phyloP scores from a whole-genome alignment of 2,797 vertebrate genomes.

The Amphiprion clarkii region DNA sequence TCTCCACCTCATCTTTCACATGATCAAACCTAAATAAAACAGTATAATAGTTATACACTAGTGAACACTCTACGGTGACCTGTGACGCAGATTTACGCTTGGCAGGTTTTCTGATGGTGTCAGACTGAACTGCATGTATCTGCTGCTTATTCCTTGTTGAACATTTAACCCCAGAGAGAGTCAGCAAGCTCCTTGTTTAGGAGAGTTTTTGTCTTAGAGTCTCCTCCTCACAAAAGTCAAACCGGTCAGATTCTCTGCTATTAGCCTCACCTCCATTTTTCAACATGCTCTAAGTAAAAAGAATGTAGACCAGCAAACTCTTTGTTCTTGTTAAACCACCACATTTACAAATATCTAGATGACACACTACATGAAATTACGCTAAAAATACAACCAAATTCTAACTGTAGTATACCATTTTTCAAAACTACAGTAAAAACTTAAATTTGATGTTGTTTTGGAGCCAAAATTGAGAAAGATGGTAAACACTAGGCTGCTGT shows the following conservation, averaged over 20 bases:
- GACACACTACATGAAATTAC: background rate
- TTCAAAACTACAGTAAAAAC: no score
- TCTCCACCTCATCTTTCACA: background rate
- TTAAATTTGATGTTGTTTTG: no score
- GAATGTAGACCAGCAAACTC: background rate
- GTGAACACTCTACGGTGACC: background rate
- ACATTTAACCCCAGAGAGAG: constrained; percentile 27
- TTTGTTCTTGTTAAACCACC: background rate
- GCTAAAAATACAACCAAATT: no score
- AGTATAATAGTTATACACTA: background rate
- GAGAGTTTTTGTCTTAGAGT: background rate
- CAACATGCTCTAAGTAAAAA: background rate
- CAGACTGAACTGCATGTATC: background rate
- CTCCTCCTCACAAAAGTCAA: background rate
- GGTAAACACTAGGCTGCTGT: no score
- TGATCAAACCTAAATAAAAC: background rate
- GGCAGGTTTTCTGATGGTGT: background rate
- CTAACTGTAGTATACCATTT: no score
- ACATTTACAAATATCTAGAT: background rate
- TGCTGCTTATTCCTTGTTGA: background rate
- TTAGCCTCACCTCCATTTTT: constrained; percentile 13
- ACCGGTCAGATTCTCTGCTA: background rate
- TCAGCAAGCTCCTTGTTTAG: background rate
- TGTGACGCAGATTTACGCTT: background rate
- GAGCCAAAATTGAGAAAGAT: no score